phyloP scores from a whole-genome alignment of 2,888 invertebrate genomes.

The Leucophenga maculata region DNA sequence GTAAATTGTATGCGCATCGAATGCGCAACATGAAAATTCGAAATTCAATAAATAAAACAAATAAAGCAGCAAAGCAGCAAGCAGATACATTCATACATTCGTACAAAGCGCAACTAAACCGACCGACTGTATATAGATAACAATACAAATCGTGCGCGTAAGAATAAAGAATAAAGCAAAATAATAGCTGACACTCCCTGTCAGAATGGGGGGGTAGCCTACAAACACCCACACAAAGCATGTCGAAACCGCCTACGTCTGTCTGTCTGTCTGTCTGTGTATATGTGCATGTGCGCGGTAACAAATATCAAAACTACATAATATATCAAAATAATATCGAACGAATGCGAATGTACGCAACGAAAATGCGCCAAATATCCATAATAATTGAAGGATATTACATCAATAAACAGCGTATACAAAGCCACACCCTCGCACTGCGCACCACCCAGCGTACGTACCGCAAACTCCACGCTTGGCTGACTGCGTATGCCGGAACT shows the following conservation, averaged over 20 bases:
- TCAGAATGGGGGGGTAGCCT: too few relatives aligned
- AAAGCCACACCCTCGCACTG: background rate
- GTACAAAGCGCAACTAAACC: background rate
- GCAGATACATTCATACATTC: background rate
- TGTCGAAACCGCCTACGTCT: background rate
- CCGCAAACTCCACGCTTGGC: background rate
- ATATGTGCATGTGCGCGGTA: too few relatives aligned
- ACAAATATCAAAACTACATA: slow-evolving; percentile 31
- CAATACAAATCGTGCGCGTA: slow-evolving; percentile 7
- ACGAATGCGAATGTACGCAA: slow-evolving; percentile 36
- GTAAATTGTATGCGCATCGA: slow-evolving; percentile 6
- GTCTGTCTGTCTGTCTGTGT: too few relatives aligned
- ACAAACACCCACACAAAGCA: background rate
- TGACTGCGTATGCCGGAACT: slow-evolving; percentile 2
- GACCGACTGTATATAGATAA: slow-evolving; percentile 16
- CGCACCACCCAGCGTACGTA: too few relatives aligned
- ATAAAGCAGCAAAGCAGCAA: background rate
- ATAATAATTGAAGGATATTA: slow-evolving; percentile 70
- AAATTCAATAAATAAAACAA: slow-evolving; percentile 26
- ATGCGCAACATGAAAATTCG: slow-evolving; percentile 14
- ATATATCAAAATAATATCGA: slow-evolving; percentile 48
- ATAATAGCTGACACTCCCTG: too few relatives aligned
- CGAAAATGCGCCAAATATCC: slow-evolving; percentile 65
- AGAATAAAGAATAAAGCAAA: background rate
- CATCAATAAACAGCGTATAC: slow-evolving; percentile 64